These are phyloP conservation scores for Megatriorchis doriae DNA, from an alignment of 2,113 vertebrate genomes.

Conservation along the genomic window DNA sequence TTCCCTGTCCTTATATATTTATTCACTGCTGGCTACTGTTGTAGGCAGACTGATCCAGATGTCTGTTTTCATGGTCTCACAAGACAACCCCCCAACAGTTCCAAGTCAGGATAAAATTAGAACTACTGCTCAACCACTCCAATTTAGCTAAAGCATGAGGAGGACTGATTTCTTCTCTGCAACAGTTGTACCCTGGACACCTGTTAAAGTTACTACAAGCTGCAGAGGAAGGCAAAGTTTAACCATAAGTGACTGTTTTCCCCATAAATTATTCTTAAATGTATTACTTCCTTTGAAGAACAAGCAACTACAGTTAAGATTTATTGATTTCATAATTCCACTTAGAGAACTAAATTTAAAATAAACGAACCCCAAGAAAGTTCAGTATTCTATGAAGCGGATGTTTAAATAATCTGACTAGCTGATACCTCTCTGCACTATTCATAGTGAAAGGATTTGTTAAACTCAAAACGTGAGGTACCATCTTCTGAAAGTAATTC, in stretches of 20 bases:
- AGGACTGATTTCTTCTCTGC: not conserved
- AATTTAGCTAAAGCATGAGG: not conserved
- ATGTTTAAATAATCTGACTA: slow-evolving; percentile 57
- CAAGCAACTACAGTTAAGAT: slow-evolving; percentile 55
- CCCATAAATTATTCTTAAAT: slow-evolving; percentile 37
- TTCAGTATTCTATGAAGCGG: slow-evolving; percentile 60
- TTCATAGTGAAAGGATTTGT: slow-evolving; percentile 70
- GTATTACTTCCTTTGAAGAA: slow-evolving; percentile 51
- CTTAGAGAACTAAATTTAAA: slow-evolving; percentile 60
- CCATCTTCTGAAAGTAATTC: slow-evolving; percentile 63
- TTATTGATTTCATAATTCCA: slow-evolving; percentile 60
- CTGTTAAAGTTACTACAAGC: slow-evolving; percentile 49
- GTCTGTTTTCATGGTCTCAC: not conserved
- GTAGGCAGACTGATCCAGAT: not conserved
- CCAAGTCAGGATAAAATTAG: slow-evolving; percentile 23
- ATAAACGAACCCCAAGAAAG: slow-evolving; percentile 53
- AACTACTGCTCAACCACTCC: not conserved
- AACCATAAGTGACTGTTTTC: not conserved
- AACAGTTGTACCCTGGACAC: slow-evolving; percentile 4
- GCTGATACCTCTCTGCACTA: slow-evolving; percentile 31
- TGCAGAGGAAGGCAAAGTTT: slow-evolving; percentile 19
- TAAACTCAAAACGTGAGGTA: slow-evolving; percentile 65
- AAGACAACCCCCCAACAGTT: not conserved
- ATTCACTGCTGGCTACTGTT: not conserved
- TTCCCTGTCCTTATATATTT: not conserved